These are phyloP conservation scores for Epiblema foenella DNA, from an alignment of 2,888 invertebrate genomes.

Conservation along the genomic window DNA sequence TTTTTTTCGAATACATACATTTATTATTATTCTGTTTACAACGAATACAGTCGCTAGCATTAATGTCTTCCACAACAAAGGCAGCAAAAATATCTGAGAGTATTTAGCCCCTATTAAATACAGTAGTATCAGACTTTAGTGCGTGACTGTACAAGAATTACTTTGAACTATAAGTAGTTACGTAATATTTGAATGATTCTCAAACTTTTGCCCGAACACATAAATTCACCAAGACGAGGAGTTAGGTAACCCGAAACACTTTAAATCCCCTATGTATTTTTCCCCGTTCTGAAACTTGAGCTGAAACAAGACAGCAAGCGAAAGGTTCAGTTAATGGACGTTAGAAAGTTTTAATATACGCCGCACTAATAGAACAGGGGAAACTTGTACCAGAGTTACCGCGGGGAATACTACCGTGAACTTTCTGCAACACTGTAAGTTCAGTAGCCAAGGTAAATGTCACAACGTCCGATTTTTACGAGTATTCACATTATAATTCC, in stretches of 20 bases:
- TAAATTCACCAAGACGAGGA: conserved; percentile 19
- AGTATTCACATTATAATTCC: no score
- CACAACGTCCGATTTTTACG: no score
- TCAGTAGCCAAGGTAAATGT: no score
- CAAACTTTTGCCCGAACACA: conserved; percentile 11
- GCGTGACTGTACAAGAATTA: no score
- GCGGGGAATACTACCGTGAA: conserved; percentile 42
- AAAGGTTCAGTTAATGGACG: conserved; percentile 67
- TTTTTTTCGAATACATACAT: no score
- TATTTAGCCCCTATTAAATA: no score
- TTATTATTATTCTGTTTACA: no score
- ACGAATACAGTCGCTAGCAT: no score
- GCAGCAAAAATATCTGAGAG: no score
- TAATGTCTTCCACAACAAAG: no score
- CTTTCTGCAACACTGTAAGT: background rate
- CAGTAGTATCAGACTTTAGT: no score
- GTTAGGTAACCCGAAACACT: conserved; percentile 21
- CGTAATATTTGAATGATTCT: conserved; percentile 10
- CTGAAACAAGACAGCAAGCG: conserved; percentile 48
- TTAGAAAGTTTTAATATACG: conserved; percentile 72
- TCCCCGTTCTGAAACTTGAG: conserved; percentile 21
- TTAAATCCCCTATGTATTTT: conserved; percentile 33
- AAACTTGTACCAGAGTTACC: conserved; percentile 51
- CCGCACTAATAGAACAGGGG: conserved; percentile 68
- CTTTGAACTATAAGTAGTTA: no score